A percentile compares a stretch with the other conserved stretches of the same genome.
These are phyloP conservation scores for Caenorhabditis zanzibari DNA, from an alignment of 2,888 invertebrate species.

Conservation along the genomic window DNA sequence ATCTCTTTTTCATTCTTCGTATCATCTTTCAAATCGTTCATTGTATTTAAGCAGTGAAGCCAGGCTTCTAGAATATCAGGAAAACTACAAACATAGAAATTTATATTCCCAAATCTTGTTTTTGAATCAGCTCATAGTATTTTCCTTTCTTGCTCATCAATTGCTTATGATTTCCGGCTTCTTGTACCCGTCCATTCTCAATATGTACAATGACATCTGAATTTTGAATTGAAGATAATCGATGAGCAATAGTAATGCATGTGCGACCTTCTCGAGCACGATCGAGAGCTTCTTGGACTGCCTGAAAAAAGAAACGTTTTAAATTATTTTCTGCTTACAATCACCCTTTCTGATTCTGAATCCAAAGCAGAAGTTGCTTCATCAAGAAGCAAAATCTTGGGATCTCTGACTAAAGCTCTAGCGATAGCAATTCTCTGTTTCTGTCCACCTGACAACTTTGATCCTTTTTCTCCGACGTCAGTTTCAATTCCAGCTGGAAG, in stretches of 20 bases:
- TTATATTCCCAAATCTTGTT: constrained; percentile 67
- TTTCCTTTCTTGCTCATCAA: constrained; percentile 71
- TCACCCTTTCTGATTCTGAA: constrained; percentile 85
- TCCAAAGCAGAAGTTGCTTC: constrained; percentile 87
- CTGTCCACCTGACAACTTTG: constrained; percentile 91
- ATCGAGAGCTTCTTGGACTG: constrained; percentile 80
- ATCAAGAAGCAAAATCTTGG: constrained; percentile 86
- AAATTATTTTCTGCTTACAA: constrained; percentile 81
- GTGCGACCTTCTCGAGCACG: constrained; percentile 77
- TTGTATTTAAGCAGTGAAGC: neutral
- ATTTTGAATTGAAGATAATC: constrained; percentile 79
- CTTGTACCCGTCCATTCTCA: constrained; percentile 71
- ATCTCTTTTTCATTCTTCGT: constrained; percentile 6
- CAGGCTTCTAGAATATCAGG: neutral
- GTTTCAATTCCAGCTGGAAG: constrained; percentile 77
- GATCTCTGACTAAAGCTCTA: constrained; percentile 77
- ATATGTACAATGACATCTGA: constrained; percentile 78
- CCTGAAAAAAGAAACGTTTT: too few relatives aligned
- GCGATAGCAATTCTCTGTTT: constrained; percentile 93
- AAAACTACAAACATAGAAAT: constrained; percentile 2
- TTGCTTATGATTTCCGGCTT: constrained; percentile 76
- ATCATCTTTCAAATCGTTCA: neutral
- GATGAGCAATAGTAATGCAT: constrained; percentile 79
- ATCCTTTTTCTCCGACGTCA: constrained; percentile 86
- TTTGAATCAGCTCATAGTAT: constrained; percentile 73